Percentiles rank a stretch among this genome's conserved stretches.
phyloP scores from a whole-genome alignment of 1,140 invertebrate species.

The Drosophila jambulina region DNA sequence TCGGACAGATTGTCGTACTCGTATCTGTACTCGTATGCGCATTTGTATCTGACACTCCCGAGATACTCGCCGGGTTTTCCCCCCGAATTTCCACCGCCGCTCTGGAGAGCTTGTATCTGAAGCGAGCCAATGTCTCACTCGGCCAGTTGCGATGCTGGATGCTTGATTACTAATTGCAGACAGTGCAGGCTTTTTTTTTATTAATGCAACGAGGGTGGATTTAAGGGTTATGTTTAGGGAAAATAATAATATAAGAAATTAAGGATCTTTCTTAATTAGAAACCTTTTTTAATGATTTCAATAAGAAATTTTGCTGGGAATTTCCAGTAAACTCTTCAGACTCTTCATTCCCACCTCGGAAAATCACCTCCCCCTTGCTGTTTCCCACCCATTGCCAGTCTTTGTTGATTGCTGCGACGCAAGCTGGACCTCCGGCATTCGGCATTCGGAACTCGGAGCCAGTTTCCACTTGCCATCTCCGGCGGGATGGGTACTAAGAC shows the following conservation, averaged over 20 bases:
- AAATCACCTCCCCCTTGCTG: neutral
- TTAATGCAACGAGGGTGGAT: conserved; percentile 11
- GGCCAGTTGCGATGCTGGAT: conserved; percentile 46
- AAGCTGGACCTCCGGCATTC: conserved; percentile 35
- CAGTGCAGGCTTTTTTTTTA: conserved; percentile 38
- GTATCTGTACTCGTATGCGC: conserved; percentile 54
- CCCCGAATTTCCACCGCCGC: conserved; percentile 12
- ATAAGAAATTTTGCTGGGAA: too few species aligned
- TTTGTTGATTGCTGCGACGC: conserved; percentile 32
- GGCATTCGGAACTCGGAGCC: conserved; percentile 23
- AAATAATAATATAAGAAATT: too few species aligned
- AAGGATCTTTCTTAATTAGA: too few species aligned
- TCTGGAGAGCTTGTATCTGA: conserved; percentile 43
- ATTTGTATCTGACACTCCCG: conserved; percentile 62
- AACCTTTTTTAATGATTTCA: too few species aligned
- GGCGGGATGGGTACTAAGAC: conserved; percentile 1
- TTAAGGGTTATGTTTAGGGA: too few species aligned
- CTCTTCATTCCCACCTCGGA: conserved; percentile 7
- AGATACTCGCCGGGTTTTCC: conserved; percentile 50
- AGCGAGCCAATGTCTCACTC: conserved; percentile 64
- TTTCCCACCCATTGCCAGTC: conserved; percentile 4
- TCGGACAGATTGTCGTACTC: conserved; percentile 46
- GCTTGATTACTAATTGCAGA: conserved; percentile 80
- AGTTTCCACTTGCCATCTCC: conserved; percentile 52
- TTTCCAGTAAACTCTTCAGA: too few species aligned